phyloP scores from a whole-genome alignment of 64 coral and sea anemone species.

The Cladopsammia gracilis region DNA sequence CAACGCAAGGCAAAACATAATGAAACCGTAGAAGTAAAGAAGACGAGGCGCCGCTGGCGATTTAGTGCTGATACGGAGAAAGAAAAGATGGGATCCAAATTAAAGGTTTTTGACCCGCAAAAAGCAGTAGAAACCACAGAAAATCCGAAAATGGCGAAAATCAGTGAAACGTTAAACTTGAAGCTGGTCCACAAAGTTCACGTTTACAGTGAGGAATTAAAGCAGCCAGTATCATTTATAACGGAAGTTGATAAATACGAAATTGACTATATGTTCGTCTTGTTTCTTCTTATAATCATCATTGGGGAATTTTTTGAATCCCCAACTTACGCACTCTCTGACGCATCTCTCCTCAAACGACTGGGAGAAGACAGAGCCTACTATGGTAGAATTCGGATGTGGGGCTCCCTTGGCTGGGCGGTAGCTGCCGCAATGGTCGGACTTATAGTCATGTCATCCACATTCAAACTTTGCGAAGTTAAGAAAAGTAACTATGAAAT shows the following conservation, averaged over 20 bases:
- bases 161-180: not conserved
- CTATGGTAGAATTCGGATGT: conserved; percentile 89
- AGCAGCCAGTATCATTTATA: conserved; percentile 64
- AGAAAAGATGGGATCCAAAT: no score
- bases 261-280: conserved; percentile 78
- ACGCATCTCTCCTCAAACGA: conserved; percentile 85
- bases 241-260: conserved; percentile 73
- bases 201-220: conserved; percentile 24
- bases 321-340: conserved; percentile 87
- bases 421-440: conserved; percentile 69
- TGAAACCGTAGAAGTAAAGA: not conserved
- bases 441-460: conserved; percentile 4
- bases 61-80: no score
- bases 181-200: not conserved
- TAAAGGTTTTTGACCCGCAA: no score
- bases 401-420: conserved; percentile 91
- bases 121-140: not conserved
- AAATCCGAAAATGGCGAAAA: not conserved
- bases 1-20: not conserved
- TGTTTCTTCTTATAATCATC: conserved; percentile 84
- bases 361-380: conserved; percentile 81
- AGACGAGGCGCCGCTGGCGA: not conserved
- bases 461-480: conserved; percentile 57
- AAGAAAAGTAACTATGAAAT: conserved; percentile 26
- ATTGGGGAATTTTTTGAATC: conserved; percentile 93